Conservation (phyloP, 2,888 invertebrate genomes). For the Polymixis lichenea region DNA sequence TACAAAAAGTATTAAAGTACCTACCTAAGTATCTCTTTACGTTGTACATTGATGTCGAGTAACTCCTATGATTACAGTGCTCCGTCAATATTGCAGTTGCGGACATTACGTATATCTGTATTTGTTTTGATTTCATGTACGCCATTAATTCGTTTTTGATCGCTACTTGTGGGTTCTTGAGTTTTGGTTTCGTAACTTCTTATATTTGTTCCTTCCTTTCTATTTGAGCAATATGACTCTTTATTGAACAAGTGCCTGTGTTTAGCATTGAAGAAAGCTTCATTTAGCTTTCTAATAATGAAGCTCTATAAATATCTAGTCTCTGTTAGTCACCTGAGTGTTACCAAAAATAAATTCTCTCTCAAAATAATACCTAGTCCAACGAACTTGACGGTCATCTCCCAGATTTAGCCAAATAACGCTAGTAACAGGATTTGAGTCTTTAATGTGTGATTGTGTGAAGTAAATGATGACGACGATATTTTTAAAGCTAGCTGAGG, state of each 20-base stretch:
- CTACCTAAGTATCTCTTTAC: conserved; percentile 4
- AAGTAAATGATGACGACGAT: conserved; percentile 50
- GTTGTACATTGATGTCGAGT: conserved; percentile 54
- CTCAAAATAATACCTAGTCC: conserved; percentile 46
- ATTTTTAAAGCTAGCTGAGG: conserved; percentile 69
- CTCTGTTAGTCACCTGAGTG: conserved; percentile 39
- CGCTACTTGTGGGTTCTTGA: conserved; percentile 37
- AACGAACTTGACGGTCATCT: conserved; percentile 47
- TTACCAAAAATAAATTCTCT: conserved; percentile 34
- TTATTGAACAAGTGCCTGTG: conserved; percentile 16
- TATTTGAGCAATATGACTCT: conserved; percentile 28
- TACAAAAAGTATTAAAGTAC: conserved; percentile 59
- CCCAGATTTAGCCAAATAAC: conserved; percentile 41
- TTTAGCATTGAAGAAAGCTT: conserved; percentile 14
- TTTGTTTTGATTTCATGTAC: conserved; percentile 55
- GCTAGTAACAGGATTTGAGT: conserved; percentile 46
- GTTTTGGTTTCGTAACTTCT: conserved; percentile 36
- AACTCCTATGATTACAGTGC: conserved; percentile 43
- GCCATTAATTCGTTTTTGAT: conserved; percentile 49
- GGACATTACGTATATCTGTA: conserved; percentile 25
- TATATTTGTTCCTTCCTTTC: conserved; percentile 42
- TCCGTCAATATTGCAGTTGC: conserved; percentile 51
- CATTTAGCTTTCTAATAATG: conserved; percentile 23
- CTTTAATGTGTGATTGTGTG: conserved; percentile 47
- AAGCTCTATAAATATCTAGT: conserved; percentile 27